These are phyloP conservation scores for Sparidentex hasta DNA, from an alignment of 2,797 vertebrate genomes.

Conservation along the genomic window DNA sequence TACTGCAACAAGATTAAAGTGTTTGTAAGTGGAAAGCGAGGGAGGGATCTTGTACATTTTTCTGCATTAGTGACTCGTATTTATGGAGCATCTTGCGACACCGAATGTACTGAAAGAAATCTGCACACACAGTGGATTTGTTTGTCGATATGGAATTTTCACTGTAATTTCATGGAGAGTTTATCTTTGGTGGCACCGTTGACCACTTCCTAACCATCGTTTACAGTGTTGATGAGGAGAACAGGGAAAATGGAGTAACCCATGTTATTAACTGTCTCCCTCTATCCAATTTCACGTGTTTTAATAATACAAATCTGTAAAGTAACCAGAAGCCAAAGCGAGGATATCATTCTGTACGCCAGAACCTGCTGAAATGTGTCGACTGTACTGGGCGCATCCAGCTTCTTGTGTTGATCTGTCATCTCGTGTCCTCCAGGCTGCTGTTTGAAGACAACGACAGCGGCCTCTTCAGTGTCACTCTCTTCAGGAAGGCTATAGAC, in stretches of 20 bases:
- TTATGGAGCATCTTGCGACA: background rate
- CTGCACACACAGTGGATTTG: background rate
- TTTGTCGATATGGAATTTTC: too few species aligned
- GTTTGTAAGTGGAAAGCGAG: slow-evolving; percentile 3
- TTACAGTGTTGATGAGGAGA: too few species aligned
- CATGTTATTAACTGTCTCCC: too few species aligned
- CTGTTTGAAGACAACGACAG: slow-evolving; percentile 97
- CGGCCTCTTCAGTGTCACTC: slow-evolving; percentile 95
- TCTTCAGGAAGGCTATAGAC: slow-evolving; percentile 98
- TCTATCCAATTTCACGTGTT: too few species aligned
- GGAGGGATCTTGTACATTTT: background rate
- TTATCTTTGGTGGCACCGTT: background rate
- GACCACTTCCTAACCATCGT: too few species aligned
- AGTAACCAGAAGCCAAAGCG: background rate
- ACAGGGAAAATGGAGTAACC: too few species aligned
- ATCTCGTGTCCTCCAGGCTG: slow-evolving; percentile 81
- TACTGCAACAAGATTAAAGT: background rate
- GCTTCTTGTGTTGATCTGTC: background rate
- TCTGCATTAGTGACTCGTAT: background rate
- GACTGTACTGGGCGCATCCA: background rate
- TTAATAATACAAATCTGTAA: background rate
- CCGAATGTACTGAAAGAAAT: background rate
- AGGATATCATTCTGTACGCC: background rate
- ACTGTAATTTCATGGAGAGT: background rate
- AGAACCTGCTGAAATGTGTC: background rate